A percentile compares a stretch with the other conserved stretches of the same genome.
Conservation (phyloP, 1,140 invertebrate species). For the Drosophila parvula region DNA sequence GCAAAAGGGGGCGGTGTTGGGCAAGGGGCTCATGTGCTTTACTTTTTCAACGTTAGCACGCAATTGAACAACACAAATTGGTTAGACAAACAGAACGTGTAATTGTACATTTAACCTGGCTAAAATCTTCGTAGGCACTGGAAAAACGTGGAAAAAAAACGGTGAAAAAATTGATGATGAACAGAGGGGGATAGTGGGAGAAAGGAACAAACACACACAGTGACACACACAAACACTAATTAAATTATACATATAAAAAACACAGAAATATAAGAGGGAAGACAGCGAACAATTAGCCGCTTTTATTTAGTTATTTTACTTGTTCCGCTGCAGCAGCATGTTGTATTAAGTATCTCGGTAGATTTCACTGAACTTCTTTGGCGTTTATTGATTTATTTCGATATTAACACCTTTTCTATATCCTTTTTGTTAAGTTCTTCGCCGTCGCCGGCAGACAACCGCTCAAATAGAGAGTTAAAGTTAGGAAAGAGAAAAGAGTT, state of each 20-base stretch:
- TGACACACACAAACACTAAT: constrained; percentile 54
- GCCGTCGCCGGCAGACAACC: background rate
- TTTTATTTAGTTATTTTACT: constrained; percentile 62
- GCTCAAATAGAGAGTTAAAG: background rate
- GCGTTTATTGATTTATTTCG: constrained; percentile 5
- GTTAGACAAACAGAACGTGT: constrained; percentile 42
- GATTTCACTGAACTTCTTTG: constrained; percentile 9
- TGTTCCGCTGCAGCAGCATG: constrained; percentile 81
- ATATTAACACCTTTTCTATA: constrained; percentile 9
- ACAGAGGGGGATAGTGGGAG: constrained; percentile 1
- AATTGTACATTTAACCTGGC: constrained; percentile 35
- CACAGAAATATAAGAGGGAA: constrained; percentile 44
- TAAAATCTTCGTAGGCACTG: constrained; percentile 37
- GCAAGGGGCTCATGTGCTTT: background rate
- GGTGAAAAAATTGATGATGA: constrained; percentile 1
- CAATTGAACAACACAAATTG: constrained; percentile 42
- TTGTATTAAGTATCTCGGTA: constrained; percentile 23
- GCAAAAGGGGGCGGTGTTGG: constrained; percentile 3
- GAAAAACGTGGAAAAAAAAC: constrained; percentile 18
- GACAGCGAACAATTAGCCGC: constrained; percentile 54
- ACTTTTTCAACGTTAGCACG: constrained; percentile 30
- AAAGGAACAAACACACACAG: constrained; percentile 17
- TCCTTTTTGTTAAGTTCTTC: constrained; percentile 14
- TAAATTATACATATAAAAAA: constrained; percentile 62
- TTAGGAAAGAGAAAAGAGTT: background rate